Conservation (phyloP, 2,113 vertebrate genomes). For the Ginglymostoma cirratum region DNA sequence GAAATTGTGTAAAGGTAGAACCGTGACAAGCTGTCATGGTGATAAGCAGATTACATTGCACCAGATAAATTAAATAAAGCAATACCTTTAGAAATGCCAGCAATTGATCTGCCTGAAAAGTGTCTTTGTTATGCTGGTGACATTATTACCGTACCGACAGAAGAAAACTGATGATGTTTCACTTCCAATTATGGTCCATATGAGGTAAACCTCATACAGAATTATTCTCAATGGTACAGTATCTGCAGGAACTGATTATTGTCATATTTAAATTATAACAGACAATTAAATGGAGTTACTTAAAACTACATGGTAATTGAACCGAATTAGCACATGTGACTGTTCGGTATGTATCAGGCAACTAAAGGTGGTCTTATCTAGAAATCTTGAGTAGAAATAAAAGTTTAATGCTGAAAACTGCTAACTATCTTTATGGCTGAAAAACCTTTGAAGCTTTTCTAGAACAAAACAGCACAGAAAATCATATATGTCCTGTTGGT, state of each 20-base stretch:
- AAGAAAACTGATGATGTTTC: constrained; percentile 27
- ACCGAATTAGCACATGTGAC: background rate
- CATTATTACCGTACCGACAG: background rate
- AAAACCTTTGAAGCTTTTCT: background rate
- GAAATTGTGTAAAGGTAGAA: background rate
- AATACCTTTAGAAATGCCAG: constrained; percentile 5
- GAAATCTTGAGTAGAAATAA: background rate
- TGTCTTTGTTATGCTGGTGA: constrained; percentile 7
- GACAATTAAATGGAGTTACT: background rate
- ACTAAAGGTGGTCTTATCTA: background rate
- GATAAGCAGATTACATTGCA: background rate
- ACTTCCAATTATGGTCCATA: constrained; percentile 23
- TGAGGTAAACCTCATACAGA: background rate
- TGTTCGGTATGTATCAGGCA: background rate
- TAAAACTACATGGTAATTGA: background rate
- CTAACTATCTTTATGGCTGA: background rate
- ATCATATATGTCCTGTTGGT: background rate
- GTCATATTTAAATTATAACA: background rate
- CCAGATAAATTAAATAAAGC: constrained; percentile 33
- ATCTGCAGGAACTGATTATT: background rate
- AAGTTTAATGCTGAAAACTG: background rate
- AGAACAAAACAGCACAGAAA: too few relatives aligned
- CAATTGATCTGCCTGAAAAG: constrained; percentile 19
- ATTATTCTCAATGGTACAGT: background rate
- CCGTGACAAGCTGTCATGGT: constrained; percentile 13